Evolutionary conservation across 2,113 vertebrate genomes (phyloP).

Genomic region (Reinhardtius hippoglossoides): DNA sequence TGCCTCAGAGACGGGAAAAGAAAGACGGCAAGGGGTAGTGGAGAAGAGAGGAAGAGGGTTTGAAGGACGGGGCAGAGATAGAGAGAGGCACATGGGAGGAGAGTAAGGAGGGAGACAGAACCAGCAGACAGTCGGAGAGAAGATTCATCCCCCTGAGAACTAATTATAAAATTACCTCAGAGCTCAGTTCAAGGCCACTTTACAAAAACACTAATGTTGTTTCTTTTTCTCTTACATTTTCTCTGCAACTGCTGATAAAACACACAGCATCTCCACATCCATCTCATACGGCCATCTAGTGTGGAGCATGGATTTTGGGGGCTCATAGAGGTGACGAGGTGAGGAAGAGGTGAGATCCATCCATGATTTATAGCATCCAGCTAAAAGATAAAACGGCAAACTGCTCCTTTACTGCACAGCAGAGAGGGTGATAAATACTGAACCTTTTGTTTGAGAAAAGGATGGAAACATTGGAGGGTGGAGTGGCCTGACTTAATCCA

Average conservation of each 20-base stretch:
- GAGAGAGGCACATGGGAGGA: not conserved
- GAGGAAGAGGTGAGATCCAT: too few relatives aligned
- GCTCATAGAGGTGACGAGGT: not conserved
- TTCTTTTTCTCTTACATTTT: slow-evolving; percentile 14
- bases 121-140: slow-evolving; percentile 17
- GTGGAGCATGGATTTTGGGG: not conserved
- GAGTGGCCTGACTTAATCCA: too few relatives aligned
- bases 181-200: slow-evolving; percentile 47
- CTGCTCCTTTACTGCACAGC: too few relatives aligned
- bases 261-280: too few relatives aligned
- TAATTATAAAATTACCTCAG: slow-evolving; percentile 55
- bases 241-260: not conserved
- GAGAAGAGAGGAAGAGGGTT: too few relatives aligned
- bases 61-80: not conserved
- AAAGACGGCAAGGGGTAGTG: not conserved
- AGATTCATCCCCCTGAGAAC: slow-evolving; percentile 42
- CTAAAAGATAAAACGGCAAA: too few relatives aligned
- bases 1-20: not conserved
- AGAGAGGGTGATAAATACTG: too few relatives aligned
- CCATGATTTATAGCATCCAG: too few relatives aligned
- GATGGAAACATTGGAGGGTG: too few relatives aligned
- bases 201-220: slow-evolving; percentile 28
- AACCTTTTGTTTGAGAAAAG: too few relatives aligned
- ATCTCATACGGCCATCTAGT: too few relatives aligned
- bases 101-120: slow-evolving; percentile 13